phyloP scores from a whole-genome alignment of 2,797 vertebrate species.

The Oryzias sinensis region DNA sequence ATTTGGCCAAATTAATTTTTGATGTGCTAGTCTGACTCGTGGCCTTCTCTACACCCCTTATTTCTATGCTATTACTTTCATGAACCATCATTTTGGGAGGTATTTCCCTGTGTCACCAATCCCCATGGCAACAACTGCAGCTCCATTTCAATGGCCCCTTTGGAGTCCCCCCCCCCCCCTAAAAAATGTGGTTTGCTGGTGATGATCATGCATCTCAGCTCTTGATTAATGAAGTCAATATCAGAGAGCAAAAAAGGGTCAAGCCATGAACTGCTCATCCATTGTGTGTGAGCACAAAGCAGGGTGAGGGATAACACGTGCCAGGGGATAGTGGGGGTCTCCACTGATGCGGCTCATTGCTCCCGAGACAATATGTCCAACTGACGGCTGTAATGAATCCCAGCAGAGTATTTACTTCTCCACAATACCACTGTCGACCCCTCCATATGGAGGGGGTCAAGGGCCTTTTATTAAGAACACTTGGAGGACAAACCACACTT shows the following conservation, averaged over 20 bases:
- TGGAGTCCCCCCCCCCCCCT: no score
- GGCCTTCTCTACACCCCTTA: conserved; percentile 15
- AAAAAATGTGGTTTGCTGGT: no score
- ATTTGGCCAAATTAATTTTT: conserved; percentile 13
- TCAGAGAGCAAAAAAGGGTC: conserved; percentile 14
- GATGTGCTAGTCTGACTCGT: conserved; percentile 3
- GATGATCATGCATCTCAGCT: conserved; percentile 14
- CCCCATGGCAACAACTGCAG: conserved; percentile 61
- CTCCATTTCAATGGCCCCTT: conserved; percentile 59
- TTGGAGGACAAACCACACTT: conserved; percentile 8
- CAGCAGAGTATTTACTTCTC: conserved; percentile 62
- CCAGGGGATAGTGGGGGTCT: conserved; percentile 29
- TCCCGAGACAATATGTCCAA: conserved; percentile 56
- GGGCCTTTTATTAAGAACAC: conserved; percentile 33
- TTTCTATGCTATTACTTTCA: conserved; percentile 42
- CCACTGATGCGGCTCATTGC: conserved; percentile 45
- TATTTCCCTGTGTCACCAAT: conserved; percentile 58
- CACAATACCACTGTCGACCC: conserved; percentile 32
- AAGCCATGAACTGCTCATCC: conserved; percentile 14
- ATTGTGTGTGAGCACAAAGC: conserved; percentile 46
- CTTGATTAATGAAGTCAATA: conserved; percentile 31
- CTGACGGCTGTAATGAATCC: conserved; percentile 58
- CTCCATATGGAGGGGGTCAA: conserved; percentile 50
- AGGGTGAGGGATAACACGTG: conserved; percentile 37
- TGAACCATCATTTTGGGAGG: conserved; percentile 54